Evolutionary conservation across 2,797 vertebrate species (phyloP).

Genomic region (Diceros bicornis): DNA sequence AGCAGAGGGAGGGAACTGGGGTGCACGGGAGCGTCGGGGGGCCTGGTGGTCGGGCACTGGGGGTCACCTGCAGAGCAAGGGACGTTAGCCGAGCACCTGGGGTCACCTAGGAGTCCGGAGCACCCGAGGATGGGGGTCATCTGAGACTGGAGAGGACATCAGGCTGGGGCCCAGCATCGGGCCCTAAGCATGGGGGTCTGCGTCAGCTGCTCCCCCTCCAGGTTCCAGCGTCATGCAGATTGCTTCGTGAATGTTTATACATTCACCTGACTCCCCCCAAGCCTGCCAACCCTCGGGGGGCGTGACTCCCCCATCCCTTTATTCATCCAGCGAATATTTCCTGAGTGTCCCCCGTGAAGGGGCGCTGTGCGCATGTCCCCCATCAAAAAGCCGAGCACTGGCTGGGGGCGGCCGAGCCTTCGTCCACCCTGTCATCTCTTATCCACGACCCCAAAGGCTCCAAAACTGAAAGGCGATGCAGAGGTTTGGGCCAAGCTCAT

Average conservation of each 20-base stretch:
- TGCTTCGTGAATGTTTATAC: not conserved
- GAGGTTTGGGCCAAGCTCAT: too few relatives aligned
- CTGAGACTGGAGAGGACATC: too few relatives aligned
- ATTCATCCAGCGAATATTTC: not conserved
- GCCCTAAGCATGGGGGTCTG: not conserved
- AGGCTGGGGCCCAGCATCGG: too few relatives aligned
- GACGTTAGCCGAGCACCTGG: not conserved
- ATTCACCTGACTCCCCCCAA: too few relatives aligned
- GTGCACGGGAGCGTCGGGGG: rapidly evolving
- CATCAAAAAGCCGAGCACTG: rapidly evolving
- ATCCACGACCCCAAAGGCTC: not conserved
- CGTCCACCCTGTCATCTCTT: not conserved
- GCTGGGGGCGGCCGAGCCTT: not conserved
- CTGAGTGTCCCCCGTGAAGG: rapidly evolving
- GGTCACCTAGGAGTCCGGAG: not conserved
- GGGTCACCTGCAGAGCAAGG: not conserved
- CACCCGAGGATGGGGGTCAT: not conserved
- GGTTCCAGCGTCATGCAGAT: not conserved
- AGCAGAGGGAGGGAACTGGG: not conserved
- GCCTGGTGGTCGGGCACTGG: not conserved
- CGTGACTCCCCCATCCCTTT: not conserved
- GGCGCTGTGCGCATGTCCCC: not conserved
- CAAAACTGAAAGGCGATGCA: not conserved
- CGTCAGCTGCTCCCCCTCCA: not conserved
- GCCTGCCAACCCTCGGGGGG: not conserved